Conservation (phyloP, 2,113 vertebrate genomes). For the Leptobrachium leishanense region DNA sequence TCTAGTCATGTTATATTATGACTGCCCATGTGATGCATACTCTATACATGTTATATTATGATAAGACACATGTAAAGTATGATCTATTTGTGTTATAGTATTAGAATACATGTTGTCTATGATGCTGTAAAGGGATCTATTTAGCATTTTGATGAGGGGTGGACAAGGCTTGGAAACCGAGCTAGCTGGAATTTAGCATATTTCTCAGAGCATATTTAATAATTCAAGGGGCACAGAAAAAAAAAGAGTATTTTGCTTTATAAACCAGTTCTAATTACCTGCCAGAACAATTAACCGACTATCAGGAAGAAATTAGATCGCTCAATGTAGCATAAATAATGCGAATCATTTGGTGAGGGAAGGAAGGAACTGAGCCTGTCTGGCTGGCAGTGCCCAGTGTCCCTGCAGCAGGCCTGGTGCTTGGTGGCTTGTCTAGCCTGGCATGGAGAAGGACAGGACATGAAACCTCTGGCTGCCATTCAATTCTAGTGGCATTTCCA, state of each 20-base stretch:
- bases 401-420: not conserved
- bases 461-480: slow-evolving; percentile 71
- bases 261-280: slow-evolving; percentile 86
- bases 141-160: no score
- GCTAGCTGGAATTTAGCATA: slow-evolving; percentile 67
- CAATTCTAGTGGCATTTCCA: slow-evolving; percentile 71
- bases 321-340: slow-evolving; percentile 89
- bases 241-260: slow-evolving; percentile 74
- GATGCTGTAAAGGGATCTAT: no score
- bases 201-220: slow-evolving; percentile 83
- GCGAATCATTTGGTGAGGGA: slow-evolving; percentile 82
- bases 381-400: no score
- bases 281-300: slow-evolving; percentile 93
- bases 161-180: no score
- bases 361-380: slow-evolving; percentile 75
- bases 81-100: no score
- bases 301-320: slow-evolving; percentile 91
- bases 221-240: slow-evolving; percentile 76
- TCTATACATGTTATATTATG: no score
- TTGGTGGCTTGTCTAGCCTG: slow-evolving; percentile 67
- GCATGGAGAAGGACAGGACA: slow-evolving; percentile 71
- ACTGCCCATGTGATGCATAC: no score
- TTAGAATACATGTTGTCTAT: no score
- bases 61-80: no score
- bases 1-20: no score